Conservation (phyloP, 2,113 vertebrate species). For the Odontophorus gujanensis region DNA sequence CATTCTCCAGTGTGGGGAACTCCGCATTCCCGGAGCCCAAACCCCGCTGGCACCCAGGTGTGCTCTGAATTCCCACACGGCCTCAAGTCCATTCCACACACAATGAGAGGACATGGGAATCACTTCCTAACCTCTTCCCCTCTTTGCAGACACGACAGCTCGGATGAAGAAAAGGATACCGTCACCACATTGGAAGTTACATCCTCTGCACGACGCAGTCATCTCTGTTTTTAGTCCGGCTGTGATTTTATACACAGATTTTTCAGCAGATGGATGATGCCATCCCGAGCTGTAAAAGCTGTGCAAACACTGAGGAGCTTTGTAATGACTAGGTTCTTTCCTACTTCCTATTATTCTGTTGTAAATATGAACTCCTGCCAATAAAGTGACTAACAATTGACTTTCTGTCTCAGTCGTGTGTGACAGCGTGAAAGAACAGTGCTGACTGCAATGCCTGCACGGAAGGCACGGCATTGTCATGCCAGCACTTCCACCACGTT, state of each 20-base stretch:
- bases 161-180: background rate
- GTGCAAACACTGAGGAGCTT: background rate
- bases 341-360: background rate
- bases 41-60: background rate
- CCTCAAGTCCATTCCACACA: background rate
- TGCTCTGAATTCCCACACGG: accelerated
- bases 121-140: background rate
- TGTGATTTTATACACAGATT: accelerated
- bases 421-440: too few relatives aligned
- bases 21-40: background rate
- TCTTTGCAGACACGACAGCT: accelerated
- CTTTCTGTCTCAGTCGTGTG: background rate
- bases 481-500: background rate
- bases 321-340: background rate
- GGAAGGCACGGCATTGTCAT: background rate
- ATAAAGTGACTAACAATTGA: background rate
- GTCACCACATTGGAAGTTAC: accelerated
- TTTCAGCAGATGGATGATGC: background rate
- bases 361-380: constrained; percentile 22
- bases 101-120: background rate
- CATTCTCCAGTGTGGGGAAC: background rate
- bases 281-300: accelerated
- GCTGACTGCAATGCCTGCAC: background rate
- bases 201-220: accelerated
- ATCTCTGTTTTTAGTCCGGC: accelerated